Evolutionary conservation across 2,113 vertebrate genomes (phyloP).

Genomic region (Eulemur macaco): DNA sequence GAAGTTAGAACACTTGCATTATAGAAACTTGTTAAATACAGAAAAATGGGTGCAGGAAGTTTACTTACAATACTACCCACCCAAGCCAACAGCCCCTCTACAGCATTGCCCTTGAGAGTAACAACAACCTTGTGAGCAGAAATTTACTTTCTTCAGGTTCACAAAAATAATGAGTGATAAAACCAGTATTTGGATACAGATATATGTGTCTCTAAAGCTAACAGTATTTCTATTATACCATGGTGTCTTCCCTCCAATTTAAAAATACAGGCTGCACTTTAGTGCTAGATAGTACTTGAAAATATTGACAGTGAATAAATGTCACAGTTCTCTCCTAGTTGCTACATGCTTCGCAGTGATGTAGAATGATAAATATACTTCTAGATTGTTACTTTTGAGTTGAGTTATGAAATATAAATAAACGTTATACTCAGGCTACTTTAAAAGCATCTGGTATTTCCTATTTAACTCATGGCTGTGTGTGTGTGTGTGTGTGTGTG

Average conservation of each 20-base stretch:
- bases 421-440: neutral
- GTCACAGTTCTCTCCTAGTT: neutral
- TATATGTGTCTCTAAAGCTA: neutral
- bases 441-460: neutral
- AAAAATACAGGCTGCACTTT: neutral
- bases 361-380: constrained; percentile 5
- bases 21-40: neutral
- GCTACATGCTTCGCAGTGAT: neutral
- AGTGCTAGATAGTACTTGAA: neutral
- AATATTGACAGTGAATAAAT: neutral
- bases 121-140: neutral
- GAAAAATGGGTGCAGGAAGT: neutral
- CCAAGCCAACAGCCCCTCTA: neutral
- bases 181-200: neutral
- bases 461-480: neutral
- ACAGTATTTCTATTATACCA: neutral
- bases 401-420: neutral
- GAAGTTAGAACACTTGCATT: neutral
- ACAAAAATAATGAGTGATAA: neutral
- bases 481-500: neutral
- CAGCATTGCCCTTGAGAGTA: neutral
- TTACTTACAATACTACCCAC: neutral
- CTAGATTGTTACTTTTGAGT: constrained; percentile 5
- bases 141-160: neutral
- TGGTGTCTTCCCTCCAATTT: neutral